Evolutionary conservation across 2,888 invertebrate genomes (phyloP), one percentile per base, ranked within the genome.

Genomic region (Megaustenia siamemsis): DNA sequence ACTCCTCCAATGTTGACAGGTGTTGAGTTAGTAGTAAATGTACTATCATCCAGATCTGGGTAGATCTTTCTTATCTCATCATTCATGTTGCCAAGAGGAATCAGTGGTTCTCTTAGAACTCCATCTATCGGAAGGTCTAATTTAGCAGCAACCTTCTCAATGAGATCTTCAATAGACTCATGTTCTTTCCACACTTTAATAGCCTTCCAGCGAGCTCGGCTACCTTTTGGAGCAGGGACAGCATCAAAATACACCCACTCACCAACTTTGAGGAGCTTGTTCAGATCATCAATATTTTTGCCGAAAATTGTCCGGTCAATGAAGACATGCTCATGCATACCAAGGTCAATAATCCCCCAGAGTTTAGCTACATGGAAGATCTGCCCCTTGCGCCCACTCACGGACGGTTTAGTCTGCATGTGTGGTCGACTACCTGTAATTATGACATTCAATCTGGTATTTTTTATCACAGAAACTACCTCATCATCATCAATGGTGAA

Each of bases 261-360:
- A 24, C 93, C 94, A 32, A 94, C 90, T 78, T 91, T 91, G 81
- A 93, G 91, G 71, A 93, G 87, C 86, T 92, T 93, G 87, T 93
- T 92, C 81, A 94, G 88, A 88, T 94, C 94, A 87, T 94, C 94
- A 83, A 93, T 90, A 40, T 90, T 89, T 82, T 92, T 91, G 6
- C 91, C 90, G 87, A 93, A 93, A 86, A 94, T 94, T 43, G 93
- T 93, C 82, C 93, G 90, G 86, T 94, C 94, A 85, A 94, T 94
- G 86, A 94, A 94, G 21, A 94, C 94, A 88, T 94, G 94, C 88
- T 94, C 94, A 89, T 94, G 94, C 85, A 92, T 92, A 4, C 94
- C 94, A 28, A 94, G 90, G 88, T 94, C 94, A 66, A 94, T 93
- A 73, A 94, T 94, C 32, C 94, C 93, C 94, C 94, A 94, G 32